phyloP scores from a whole-genome alignment of 2,888 invertebrate species.

The Anticlea derivata region DNA sequence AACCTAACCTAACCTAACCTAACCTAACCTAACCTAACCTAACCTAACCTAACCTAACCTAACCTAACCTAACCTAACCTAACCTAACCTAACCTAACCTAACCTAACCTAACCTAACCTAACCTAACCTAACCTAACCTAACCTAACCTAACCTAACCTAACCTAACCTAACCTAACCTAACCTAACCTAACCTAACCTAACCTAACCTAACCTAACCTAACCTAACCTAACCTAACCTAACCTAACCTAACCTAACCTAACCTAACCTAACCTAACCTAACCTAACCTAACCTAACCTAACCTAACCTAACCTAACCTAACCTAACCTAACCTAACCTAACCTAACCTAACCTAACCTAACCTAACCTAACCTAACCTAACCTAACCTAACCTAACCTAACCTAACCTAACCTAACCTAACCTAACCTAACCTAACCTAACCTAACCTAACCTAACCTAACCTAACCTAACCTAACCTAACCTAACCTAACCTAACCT shows the following conservation, averaged over 20 bases:
- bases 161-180: constrained; percentile 33
- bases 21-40: constrained; percentile 19
- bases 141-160: constrained; percentile 41
- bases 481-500: constrained; percentile 32
- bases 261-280: constrained; percentile 31
- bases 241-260: constrained; percentile 32
- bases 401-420: constrained; percentile 26
- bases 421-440: constrained; percentile 27
- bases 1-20: constrained; percentile 29
- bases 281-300: constrained; percentile 32
- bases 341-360: constrained; percentile 33
- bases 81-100: constrained; percentile 35
- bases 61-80: constrained; percentile 34
- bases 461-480: constrained; percentile 27
- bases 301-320: constrained; percentile 36
- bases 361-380: constrained; percentile 29
- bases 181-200: constrained; percentile 39
- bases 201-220: constrained; percentile 31
- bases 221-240: constrained; percentile 26
- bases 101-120: constrained; percentile 35
- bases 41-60: constrained; percentile 20
- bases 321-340: constrained; percentile 40
- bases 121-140: constrained; percentile 37
- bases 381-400: constrained; percentile 32
- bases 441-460: constrained; percentile 26